A percentile compares a stretch with the other conserved stretches of the same genome.
These are phyloP conservation scores for Drosophila testacea DNA, from an alignment of 2,888 invertebrate genomes.

Conservation along the genomic window DNA sequence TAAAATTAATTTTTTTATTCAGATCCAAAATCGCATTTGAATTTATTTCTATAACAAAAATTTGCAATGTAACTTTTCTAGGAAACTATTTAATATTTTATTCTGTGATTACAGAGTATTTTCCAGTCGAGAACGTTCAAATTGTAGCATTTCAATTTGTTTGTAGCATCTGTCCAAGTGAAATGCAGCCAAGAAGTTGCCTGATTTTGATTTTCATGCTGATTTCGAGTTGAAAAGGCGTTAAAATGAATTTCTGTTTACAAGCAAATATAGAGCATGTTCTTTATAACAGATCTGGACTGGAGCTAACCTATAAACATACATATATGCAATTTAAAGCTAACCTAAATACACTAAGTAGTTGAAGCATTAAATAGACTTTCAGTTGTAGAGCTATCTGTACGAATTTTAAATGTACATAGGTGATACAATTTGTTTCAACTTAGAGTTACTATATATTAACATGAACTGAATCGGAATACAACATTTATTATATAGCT, in stretches of 20 bases:
- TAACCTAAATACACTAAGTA: neutral
- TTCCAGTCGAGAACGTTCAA: neutral
- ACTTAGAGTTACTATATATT: too few species aligned
- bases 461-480: neutral
- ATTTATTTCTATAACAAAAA: too few species aligned
- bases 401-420: too few species aligned
- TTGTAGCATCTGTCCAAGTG: slow-evolving; percentile 20
- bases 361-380: neutral
- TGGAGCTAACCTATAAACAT: neutral
- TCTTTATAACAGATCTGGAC: neutral
- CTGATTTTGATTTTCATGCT: slow-evolving; percentile 31
- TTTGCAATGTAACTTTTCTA: too few species aligned
- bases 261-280: slow-evolving; percentile 3
- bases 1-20: too few species aligned
- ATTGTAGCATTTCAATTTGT: slow-evolving; percentile 11
- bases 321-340: neutral
- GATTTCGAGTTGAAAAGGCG: slow-evolving; percentile 17
- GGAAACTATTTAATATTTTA: too few species aligned
- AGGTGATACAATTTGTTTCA: too few species aligned
- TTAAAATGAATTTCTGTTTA: slow-evolving; percentile 4
- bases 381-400: neutral
- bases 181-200: slow-evolving; percentile 31
- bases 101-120: neutral
- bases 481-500: neutral
- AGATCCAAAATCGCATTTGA: too few species aligned